Base-by-base conservation (phyloP, 2,888 invertebrate genomes). In the Hecatera dysodea region DNA sequence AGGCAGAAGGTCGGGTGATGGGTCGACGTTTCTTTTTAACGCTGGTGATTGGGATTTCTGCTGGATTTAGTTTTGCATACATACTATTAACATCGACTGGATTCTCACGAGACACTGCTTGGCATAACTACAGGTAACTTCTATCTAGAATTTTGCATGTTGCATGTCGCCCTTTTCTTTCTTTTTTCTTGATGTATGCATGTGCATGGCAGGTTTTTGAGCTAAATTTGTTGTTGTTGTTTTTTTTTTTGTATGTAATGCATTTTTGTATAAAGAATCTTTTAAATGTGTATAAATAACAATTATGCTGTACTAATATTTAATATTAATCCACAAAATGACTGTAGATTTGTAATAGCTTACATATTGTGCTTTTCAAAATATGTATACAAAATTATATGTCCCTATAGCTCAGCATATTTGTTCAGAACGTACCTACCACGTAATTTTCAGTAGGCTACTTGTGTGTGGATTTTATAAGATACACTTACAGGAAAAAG, bases 31-130 rank as follows among this genome's bases (percentile, higher is more conserved):
- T 97, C 93, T 94, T 98, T 88, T 92, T 97, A 89, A 97, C 98
- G 75, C 96, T 98, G 88, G 96, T 97, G 88, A 96, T 97, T 85
- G 98, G 98, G 82, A 97, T 98, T 88, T 96, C 97, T 8, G 97
- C 97, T 87, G 98, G 98, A 86, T 98, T 98, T 95, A 96, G 97
- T 90, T 97, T 97, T 88, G 98, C 98, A 75, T 98, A 98, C 92
- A 96, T 98, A 83, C 94, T 97, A 83, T 96, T 97, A 90, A 96
- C 96, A 84, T 96, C 96, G 57, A 92, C 96, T 82, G 96, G 96
- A 91, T 95, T 96, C 89, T 89, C 94, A 75, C 92, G 94, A 82
- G 96, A 96, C 75, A 93, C 92, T 76, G 86, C 90, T 85, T 93
- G 90, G 92, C 90, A 93, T 72, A 91, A 90, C 75, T 96, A 91